Evolutionary conservation across 1,140 invertebrate genomes (phyloP), one percentile per base, ranked within the genome.

Genomic region (Anagrus nilaparvatae): DNA sequence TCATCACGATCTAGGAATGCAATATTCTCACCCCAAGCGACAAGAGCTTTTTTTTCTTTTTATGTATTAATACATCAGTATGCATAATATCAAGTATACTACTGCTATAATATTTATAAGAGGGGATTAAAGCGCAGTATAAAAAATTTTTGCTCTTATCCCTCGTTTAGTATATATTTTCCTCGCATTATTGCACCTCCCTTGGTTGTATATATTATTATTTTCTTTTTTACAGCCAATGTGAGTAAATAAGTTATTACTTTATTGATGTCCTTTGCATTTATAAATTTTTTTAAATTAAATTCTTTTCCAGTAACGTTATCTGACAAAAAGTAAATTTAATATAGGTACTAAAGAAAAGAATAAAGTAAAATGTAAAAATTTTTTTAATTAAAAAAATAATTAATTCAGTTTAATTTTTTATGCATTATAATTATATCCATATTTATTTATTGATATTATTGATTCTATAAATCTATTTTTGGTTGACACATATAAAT

Each of bases 71-170:
- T n/a, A n/a, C n/a, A 40, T 21, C 45, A 19, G 5, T 4, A 7
- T 13, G 36, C 14, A 30, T 29, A 31, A 14, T 40, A 31, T 28
- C 30, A 14, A 6, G 14, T 17, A n/a, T 6, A 9, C 30, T 5
- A 6, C 30, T 14, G 30, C 14, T 9, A 14, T 5, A 14, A 14
- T 31, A 10, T 14, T 33, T 33, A 3, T 38, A 40, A 32, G 46
- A 40, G 44, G 38, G 58, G 60, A 63, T 63, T 61, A 63, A 61
- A 61, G 49, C 54, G 58, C 60, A 57, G 61, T 63, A 59, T 58
- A 60, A 59, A 59, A 54, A 55, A 59, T 55, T 60, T 53, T 55
- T 56, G 53, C 44, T 50, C 38, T 46, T 20, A 32, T 36, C 18
- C 31, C 17, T 3, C 30, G 33, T 23, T 21, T n/a, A n/a, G 7